These are phyloP conservation scores for rabbit (Oryctolagus cuniculus) DNA, from an alignment of 2,113 vertebrate genomes.

Conservation along the genomic window mOryCun1.1 NC_091443.1:48506001-48506500, in stretches of 20 bases:
- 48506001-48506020: not conserved
- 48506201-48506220: constrained; percentile 69
- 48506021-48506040: not conserved
- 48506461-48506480: not conserved
- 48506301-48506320: constrained; percentile 37
- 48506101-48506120: constrained; percentile 43
- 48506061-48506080: constrained; percentile 39
- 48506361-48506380: not conserved
- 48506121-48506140: not conserved
- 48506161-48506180: constrained; percentile 69
- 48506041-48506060: constrained; percentile 3
- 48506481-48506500: constrained; percentile 20
- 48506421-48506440: not conserved
- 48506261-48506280: constrained; percentile 44
- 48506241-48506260: constrained; percentile 70
- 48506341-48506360: not conserved
- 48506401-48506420: not conserved
- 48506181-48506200: constrained; percentile 67
- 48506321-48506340: constrained; percentile 30
- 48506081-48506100: not conserved
- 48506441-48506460: constrained; percentile 14
- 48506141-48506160: constrained; percentile 71
- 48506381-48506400: not conserved
- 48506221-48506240: constrained; percentile 72
- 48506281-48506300: constrained; percentile 44